Evolutionary conservation across 2,113 vertebrate genomes (phyloP).

Genomic region (Chamaea fasciata): DNA sequence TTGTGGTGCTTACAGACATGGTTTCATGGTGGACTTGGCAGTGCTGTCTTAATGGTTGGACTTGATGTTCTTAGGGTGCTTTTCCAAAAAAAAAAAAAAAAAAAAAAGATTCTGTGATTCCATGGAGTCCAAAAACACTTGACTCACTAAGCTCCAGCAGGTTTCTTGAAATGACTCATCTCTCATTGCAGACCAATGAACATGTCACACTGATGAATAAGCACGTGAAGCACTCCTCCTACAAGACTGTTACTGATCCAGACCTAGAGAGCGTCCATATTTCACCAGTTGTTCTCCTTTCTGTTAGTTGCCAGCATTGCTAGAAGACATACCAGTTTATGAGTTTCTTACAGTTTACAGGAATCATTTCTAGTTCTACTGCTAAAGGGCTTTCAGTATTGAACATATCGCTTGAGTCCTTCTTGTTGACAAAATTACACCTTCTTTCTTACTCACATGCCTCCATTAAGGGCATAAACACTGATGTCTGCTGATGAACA

Average conservation of each 20-base stretch:
- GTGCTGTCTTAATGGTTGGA: not conserved
- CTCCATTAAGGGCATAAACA: not conserved
- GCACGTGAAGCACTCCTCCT: not conserved
- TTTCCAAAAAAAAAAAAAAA: not conserved
- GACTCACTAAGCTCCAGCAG: not conserved
- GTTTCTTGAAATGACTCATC: not conserved
- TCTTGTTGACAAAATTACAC: not conserved
- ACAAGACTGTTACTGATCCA: not conserved
- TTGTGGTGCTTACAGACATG: not conserved
- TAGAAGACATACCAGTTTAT: not conserved
- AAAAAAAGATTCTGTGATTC: no score
- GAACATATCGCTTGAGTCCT: not conserved
- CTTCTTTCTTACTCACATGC: not conserved
- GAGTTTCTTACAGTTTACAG: not conserved
- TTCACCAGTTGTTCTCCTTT: not conserved
- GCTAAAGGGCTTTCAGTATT: not conserved
- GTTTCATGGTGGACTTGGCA: not conserved
- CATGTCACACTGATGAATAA: not conserved
- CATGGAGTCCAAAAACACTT: not conserved
- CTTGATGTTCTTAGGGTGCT: not conserved
- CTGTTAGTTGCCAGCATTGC: accelerated
- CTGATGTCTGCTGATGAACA: not conserved
- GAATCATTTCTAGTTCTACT: not conserved
- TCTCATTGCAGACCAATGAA: not conserved
- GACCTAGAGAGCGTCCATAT: not conserved